These are phyloP conservation scores for Coelinius sp. DNA, from an alignment of 2,888 invertebrate genomes.

Conservation along the genomic window DNA sequence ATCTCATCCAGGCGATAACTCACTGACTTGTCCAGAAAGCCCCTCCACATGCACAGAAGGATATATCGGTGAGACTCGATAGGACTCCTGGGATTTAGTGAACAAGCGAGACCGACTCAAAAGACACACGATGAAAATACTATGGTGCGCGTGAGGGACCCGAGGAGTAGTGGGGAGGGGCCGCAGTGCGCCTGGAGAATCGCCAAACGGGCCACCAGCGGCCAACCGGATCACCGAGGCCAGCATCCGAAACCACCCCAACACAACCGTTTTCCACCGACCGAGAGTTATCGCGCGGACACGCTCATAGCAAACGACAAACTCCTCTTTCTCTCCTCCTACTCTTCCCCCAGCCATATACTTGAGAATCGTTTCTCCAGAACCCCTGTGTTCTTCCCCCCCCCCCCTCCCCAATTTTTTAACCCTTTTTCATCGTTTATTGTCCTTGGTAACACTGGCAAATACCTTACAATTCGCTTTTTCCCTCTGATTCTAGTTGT, in stretches of 20 bases:
- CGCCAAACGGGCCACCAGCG: constrained; percentile 63
- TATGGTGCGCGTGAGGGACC: constrained; percentile 18
- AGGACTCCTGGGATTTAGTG: constrained; percentile 28
- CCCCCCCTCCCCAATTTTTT: background rate
- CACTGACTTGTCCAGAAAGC: background rate
- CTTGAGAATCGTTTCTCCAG: constrained; percentile 3
- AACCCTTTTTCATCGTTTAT: background rate
- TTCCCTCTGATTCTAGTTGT: constrained; percentile 16
- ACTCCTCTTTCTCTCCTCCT: constrained; percentile 39
- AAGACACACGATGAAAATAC: background rate
- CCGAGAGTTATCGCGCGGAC: constrained; percentile 55
- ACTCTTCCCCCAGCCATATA: constrained; percentile 29
- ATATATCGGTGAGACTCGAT: constrained; percentile 14
- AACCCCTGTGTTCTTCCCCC: background rate
- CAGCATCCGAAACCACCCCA: constrained; percentile 52
- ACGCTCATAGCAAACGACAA: constrained; percentile 50
- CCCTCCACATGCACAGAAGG: background rate
- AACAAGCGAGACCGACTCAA: constrained; percentile 27
- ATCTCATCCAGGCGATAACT: constrained; percentile 2
- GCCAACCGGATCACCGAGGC: constrained; percentile 48
- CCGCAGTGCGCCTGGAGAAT: constrained; percentile 69
- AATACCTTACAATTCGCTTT: constrained; percentile 24
- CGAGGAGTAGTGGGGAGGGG: constrained; percentile 46
- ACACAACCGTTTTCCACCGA: constrained; percentile 41
- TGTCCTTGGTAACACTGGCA: background rate